phyloP scores from a whole-genome alignment of 2,797 vertebrate genomes.

The Hippoglossus hippoglossus region DNA sequence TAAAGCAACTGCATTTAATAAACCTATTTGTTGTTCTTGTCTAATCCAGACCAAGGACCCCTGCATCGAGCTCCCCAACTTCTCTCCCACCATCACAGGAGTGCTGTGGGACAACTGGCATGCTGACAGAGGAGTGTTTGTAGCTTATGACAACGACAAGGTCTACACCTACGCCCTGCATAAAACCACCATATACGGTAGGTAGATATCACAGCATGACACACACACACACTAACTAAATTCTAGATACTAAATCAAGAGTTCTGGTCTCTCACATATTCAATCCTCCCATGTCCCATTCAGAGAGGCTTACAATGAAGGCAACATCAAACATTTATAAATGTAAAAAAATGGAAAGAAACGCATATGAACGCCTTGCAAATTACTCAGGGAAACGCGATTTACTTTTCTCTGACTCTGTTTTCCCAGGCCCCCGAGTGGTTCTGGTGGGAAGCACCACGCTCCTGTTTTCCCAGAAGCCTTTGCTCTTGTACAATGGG shows the following conservation, averaged over 20 bases:
- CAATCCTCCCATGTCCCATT: background rate
- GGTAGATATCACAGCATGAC: background rate
- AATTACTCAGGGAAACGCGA: background rate
- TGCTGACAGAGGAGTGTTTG: constrained; percentile 91
- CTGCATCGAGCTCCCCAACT: constrained; percentile 92
- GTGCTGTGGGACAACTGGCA: constrained; percentile 97
- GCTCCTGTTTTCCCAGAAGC: constrained; percentile 93
- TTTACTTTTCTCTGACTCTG: background rate
- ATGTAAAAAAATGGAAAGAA: background rate
- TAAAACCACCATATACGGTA: constrained; percentile 95
- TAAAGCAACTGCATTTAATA: background rate
- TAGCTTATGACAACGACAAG: constrained; percentile 95
- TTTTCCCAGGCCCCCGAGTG: constrained; percentile 87
- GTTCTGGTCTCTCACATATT: background rate
- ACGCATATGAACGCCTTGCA: background rate
- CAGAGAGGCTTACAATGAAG: background rate
- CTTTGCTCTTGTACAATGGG: constrained; percentile 93
- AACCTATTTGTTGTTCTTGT: background rate
- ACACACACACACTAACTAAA: background rate
- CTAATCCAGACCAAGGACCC: constrained; percentile 85
- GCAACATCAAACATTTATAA: background rate
- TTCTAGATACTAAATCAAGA: background rate
- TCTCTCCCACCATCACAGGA: constrained; percentile 93
- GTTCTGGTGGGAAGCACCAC: constrained; percentile 90
- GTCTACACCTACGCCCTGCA: constrained; percentile 94